Conservation (phyloP, 2,797 vertebrate genomes). For the Gallinago stenura region DNA sequence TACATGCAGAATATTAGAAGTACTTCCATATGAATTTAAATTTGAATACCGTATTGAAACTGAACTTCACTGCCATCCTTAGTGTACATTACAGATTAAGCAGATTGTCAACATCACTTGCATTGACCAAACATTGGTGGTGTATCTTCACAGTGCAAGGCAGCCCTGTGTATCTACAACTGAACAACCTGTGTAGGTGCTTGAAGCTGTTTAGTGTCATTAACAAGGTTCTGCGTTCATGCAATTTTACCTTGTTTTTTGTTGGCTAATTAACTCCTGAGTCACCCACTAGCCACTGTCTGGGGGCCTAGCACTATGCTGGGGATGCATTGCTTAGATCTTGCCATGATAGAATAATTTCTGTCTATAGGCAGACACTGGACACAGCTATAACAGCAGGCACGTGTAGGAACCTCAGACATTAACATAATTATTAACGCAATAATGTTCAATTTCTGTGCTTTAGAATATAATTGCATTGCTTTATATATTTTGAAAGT, state of each 20-base stretch:
- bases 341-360: not conserved
- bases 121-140: not conserved
- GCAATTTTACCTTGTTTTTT: not conserved
- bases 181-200: not conserved
- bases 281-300: not conserved
- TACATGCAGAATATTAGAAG: not conserved
- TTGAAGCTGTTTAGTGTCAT: not conserved
- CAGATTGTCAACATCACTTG: not conserved
- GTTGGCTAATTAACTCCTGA: not conserved
- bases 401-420: not conserved
- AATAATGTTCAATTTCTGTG: not conserved
- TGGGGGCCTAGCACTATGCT: not conserved
- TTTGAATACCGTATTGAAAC: not conserved
- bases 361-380: not conserved
- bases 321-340: not conserved
- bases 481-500: conserved; percentile 8
- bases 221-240: not conserved
- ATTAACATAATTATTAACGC: not conserved
- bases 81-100: not conserved
- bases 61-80: not conserved
- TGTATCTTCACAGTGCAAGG: not conserved
- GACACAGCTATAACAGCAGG: not conserved
- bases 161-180: not conserved
- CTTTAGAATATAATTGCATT: not conserved
- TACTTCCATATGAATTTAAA: not conserved